These are phyloP conservation scores for Scaptomyza pallida DNA, from an alignment of 1,140 invertebrate species.

Conservation along the genomic window DNA sequence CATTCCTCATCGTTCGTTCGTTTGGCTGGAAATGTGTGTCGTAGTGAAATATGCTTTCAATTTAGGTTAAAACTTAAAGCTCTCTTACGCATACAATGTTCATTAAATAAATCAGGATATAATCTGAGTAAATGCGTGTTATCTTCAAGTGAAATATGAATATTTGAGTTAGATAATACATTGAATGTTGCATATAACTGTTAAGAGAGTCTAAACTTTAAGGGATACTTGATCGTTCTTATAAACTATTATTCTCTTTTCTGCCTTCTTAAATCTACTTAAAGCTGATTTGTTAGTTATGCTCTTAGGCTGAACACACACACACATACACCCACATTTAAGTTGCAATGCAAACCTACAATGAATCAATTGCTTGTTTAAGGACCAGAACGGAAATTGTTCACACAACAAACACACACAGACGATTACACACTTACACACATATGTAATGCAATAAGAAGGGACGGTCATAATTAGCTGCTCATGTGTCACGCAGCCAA, in stretches of 20 bases:
- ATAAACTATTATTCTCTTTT: too few relatives aligned
- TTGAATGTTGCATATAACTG: too few relatives aligned
- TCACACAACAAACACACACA: constrained; percentile 16
- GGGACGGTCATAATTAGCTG: constrained; percentile 69
- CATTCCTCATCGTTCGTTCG: constrained; percentile 18
- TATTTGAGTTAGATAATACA: background rate
- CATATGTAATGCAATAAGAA: constrained; percentile 34
- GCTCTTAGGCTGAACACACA: background rate
- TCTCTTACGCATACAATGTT: constrained; percentile 6
- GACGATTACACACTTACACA: constrained; percentile 9
- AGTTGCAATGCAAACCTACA: constrained; percentile 51
- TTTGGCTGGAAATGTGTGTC: constrained; percentile 56
- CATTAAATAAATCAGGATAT: constrained; percentile 13
- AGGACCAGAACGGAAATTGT: constrained; percentile 21
- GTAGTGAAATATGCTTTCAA: constrained; percentile 45
- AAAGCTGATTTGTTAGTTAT: constrained; percentile 1
- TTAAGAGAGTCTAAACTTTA: too few relatives aligned
- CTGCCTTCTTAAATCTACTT: background rate
- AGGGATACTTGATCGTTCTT: too few relatives aligned
- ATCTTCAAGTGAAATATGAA: background rate
- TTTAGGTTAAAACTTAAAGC: constrained; percentile 73
- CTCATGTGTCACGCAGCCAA: constrained; percentile 65
- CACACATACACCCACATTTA: background rate
- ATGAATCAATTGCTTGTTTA: constrained; percentile 64
- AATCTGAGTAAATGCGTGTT: background rate